Evolutionary conservation across 2,113 vertebrate genomes (phyloP).

Genomic region (Malurus cyaneus): DNA sequence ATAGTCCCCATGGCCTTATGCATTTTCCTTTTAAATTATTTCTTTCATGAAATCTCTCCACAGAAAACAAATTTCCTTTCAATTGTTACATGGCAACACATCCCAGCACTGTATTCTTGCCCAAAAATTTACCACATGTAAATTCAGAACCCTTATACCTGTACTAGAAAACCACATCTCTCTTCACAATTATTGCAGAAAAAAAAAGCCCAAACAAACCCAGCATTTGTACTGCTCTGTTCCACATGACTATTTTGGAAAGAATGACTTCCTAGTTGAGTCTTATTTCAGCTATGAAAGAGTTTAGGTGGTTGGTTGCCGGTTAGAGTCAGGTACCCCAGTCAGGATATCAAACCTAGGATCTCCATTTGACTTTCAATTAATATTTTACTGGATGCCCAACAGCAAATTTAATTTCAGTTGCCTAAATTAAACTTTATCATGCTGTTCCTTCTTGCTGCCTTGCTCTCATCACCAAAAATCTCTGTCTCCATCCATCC

Average conservation of each 20-base stretch:
- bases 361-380: not conserved
- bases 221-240: rapidly evolving
- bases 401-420: not conserved
- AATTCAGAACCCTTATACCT: not conserved
- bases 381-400: not conserved
- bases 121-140: not conserved
- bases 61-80: not conserved
- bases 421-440: not conserved
- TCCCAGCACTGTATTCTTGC: not conserved
- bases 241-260: not conserved
- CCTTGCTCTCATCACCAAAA: rapidly evolving
- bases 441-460: not conserved
- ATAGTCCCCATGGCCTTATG: not conserved
- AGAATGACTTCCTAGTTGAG: not conserved
- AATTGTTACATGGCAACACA: not conserved
- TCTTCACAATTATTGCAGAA: not conserved
- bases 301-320: not conserved
- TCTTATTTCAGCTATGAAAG: not conserved
- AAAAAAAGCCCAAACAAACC: not conserved
- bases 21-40: not conserved
- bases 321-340: not conserved
- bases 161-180: not conserved
- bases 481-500: not conserved
- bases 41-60: not conserved
- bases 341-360: not conserved